These are phyloP conservation scores for Tragulus kanchil DNA, from an alignment of 2,113 vertebrate genomes.

Conservation along the genomic window DNA sequence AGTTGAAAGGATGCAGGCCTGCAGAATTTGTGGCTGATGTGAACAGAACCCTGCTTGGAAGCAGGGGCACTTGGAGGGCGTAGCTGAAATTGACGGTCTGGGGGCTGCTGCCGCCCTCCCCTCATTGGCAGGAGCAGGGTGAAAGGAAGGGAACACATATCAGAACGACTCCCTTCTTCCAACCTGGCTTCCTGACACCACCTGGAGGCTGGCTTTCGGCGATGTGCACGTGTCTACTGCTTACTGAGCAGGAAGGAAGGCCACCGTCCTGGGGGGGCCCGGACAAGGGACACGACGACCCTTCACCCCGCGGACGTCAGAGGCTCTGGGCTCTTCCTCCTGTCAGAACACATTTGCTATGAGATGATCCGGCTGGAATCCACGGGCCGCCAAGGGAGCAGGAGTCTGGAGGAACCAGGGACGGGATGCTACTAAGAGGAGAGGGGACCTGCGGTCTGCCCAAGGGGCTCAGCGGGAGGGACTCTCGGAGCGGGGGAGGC, in stretches of 20 bases:
- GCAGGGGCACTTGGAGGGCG: background rate
- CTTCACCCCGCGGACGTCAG: constrained; percentile 38
- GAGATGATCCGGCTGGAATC: background rate
- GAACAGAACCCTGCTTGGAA: constrained; percentile 2
- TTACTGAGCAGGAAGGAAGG: constrained; percentile 27
- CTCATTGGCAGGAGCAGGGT: constrained; percentile 46
- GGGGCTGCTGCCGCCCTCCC: background rate
- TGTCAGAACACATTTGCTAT: constrained; percentile 65
- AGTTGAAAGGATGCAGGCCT: constrained; percentile 14
- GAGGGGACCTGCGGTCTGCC: background rate
- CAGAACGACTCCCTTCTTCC: background rate
- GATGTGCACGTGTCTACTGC: constrained; percentile 20
- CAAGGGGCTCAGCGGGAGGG: background rate
- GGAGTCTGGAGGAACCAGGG: background rate
- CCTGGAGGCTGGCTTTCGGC: background rate
- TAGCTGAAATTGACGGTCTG: constrained; percentile 37
- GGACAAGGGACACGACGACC: constrained; percentile 38
- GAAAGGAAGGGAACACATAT: background rate
- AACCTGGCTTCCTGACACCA: background rate
- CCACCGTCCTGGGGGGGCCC: background rate
- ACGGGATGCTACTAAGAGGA: background rate
- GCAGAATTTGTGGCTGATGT: background rate
- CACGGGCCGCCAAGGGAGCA: background rate
- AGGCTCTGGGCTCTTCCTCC: constrained; percentile 19
- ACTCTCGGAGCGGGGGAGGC: background rate